Evolutionary conservation across 2,113 vertebrate genomes (phyloP).

Genomic region (Larimichthys polyactis): DNA sequence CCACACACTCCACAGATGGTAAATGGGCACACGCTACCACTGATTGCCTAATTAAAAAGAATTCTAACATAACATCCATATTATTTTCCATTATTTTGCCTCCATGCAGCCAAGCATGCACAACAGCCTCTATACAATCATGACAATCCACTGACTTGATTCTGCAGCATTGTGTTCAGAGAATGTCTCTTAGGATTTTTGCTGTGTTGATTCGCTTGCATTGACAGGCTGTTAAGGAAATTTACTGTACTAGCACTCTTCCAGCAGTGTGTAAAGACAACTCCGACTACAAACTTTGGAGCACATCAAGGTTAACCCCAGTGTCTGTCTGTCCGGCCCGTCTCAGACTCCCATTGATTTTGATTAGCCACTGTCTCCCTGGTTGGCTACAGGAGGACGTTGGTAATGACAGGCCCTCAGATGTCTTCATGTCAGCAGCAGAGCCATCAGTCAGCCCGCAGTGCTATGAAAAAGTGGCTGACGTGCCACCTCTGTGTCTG

Average conservation of each 20-base stretch:
- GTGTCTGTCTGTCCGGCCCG: slow-evolving; percentile 3
- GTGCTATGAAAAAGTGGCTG: slow-evolving; percentile 71
- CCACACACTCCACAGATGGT: slow-evolving; percentile 74
- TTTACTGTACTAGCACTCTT: background rate
- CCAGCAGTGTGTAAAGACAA: slow-evolving; percentile 13
- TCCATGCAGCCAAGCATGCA: slow-evolving; percentile 11
- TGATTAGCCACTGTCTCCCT: slow-evolving; percentile 60
- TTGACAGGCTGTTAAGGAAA: slow-evolving; percentile 22
- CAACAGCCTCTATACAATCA: slow-evolving; percentile 12
- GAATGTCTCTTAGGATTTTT: slow-evolving; percentile 8
- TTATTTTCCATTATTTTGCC: slow-evolving; percentile 63
- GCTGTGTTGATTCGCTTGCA: background rate
- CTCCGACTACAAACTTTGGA: slow-evolving; percentile 38
- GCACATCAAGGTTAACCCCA: slow-evolving; percentile 49
- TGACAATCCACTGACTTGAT: slow-evolving; percentile 8
- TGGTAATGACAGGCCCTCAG: slow-evolving; percentile 73
- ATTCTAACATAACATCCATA: slow-evolving; percentile 56
- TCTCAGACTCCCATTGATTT: slow-evolving; percentile 68
- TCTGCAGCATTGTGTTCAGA: background rate
- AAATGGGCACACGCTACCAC: slow-evolving; percentile 63
- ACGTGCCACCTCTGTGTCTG: slow-evolving; percentile 73
- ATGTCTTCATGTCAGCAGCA: slow-evolving; percentile 76
- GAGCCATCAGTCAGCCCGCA: slow-evolving; percentile 78
- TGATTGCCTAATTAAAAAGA: slow-evolving; percentile 77
- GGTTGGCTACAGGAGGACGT: slow-evolving; percentile 55